Evolutionary conservation across 1,140 invertebrate genomes (phyloP).

Genomic region (Epicauta chinensis): DNA sequence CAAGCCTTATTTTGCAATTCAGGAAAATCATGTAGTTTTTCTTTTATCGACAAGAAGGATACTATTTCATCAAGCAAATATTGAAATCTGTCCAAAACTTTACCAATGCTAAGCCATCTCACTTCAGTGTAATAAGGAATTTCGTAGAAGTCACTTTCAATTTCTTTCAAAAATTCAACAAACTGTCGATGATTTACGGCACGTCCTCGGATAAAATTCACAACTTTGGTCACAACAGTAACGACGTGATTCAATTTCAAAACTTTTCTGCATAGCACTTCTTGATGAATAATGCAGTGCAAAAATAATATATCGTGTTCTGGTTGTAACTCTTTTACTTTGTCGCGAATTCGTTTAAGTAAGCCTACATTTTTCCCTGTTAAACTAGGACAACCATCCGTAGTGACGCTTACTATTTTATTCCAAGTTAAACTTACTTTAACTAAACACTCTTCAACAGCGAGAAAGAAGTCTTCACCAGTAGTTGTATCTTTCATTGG

Average conservation of each 20-base stretch:
- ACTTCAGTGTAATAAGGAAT: conserved; percentile 27
- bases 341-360: too few species aligned
- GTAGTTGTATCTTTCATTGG: too few species aligned
- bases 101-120: conserved; percentile 26
- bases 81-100: conserved; percentile 27
- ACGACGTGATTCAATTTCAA: conserved; percentile 7
- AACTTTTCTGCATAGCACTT: conserved; percentile 21
- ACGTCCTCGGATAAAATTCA: conserved; percentile 33
- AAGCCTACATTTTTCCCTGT: too few species aligned
- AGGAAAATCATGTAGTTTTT: too few species aligned
- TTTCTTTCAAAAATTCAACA: conserved; percentile 30
- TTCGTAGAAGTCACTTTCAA: conserved; percentile 28
- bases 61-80: conserved; percentile 18
- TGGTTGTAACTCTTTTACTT: conserved; percentile 15
- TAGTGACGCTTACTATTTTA: too few species aligned
- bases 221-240: conserved; percentile 5
- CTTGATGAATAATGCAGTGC: conserved; percentile 36
- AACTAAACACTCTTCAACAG: too few species aligned
- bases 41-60: too few species aligned
- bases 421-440: too few species aligned
- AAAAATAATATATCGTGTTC: conserved; percentile 21
- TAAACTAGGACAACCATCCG: too few species aligned
- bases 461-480: too few species aligned
- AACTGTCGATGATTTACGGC: conserved; percentile 34
- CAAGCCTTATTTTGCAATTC: too few species aligned